A percentile compares a stretch with the other conserved stretches of the same genome.
These are phyloP conservation scores for Pao palembangensis DNA, from an alignment of 2,113 vertebrate genomes.

Conservation along the genomic window DNA sequence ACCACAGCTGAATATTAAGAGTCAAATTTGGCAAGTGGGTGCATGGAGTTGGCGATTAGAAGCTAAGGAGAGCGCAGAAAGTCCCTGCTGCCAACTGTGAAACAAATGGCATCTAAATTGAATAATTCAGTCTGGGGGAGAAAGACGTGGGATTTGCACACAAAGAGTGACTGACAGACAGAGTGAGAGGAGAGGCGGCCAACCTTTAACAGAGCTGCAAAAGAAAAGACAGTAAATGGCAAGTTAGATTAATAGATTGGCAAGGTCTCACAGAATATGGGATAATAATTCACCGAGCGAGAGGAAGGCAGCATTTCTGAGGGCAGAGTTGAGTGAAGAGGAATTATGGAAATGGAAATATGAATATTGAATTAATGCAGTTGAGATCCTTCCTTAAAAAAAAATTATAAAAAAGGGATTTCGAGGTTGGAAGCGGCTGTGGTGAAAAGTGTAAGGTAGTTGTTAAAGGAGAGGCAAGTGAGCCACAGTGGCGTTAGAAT, in stretches of 20 bases:
- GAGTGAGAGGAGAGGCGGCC: slow-evolving; percentile 72
- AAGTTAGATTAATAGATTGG: slow-evolving; percentile 79
- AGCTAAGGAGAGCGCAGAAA: slow-evolving; percentile 57
- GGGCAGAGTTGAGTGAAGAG: slow-evolving; percentile 70
- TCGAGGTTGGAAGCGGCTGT: slow-evolving; percentile 51
- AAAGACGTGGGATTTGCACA: slow-evolving; percentile 77
- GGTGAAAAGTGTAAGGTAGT: slow-evolving; percentile 53
- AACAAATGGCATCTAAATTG: slow-evolving; percentile 77
- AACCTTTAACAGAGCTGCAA: slow-evolving; percentile 74
- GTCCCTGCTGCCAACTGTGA: slow-evolving; percentile 67
- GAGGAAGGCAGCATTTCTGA: slow-evolving; percentile 66
- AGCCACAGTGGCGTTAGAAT: slow-evolving; percentile 43
- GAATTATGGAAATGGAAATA: slow-evolving; percentile 66
- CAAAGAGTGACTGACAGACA: slow-evolving; percentile 80
- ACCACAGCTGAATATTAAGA: slow-evolving; percentile 37
- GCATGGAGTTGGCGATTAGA: slow-evolving; percentile 60
- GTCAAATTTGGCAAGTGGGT: slow-evolving; percentile 22
- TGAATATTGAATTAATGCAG: slow-evolving; percentile 68
- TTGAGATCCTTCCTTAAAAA: slow-evolving; percentile 48
- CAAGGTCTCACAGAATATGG: slow-evolving; percentile 66
- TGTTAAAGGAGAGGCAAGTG: slow-evolving; percentile 30
- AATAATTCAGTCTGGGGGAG: slow-evolving; percentile 73
- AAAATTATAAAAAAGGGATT: slow-evolving; percentile 53
- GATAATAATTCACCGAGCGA: slow-evolving; percentile 69
- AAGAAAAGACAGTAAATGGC: slow-evolving; percentile 74